A percentile compares a stretch with the other conserved stretches of the same genome.
Conservation (phyloP, 2,113 vertebrate species). For the Andinoacara biseriatus region DNA sequence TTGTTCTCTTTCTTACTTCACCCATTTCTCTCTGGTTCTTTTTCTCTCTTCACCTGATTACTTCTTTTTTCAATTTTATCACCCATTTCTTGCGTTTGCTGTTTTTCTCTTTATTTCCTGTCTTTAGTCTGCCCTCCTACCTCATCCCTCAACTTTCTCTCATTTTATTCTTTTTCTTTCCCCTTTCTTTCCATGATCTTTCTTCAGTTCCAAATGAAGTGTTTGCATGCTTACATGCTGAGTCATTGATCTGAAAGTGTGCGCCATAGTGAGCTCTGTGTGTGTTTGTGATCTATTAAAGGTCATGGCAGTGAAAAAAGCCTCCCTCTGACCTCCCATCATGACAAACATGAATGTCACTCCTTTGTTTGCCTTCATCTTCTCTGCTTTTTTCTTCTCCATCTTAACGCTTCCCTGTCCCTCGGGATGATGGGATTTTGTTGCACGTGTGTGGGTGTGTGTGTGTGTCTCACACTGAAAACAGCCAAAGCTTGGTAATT, state of each 20-base stretch:
- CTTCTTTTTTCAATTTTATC: not conserved
- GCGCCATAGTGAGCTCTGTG: not conserved
- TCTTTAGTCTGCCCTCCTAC: not conserved
- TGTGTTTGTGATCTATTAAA: conserved; percentile 35
- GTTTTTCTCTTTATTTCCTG: not conserved
- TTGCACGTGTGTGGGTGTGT: not conserved
- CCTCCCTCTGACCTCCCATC: conserved; percentile 35
- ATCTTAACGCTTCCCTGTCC: not conserved
- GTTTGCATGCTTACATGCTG: not conserved
- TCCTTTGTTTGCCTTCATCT: conserved; percentile 15
- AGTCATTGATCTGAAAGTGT: not conserved
- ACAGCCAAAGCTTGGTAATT: not conserved
- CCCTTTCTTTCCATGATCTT: not conserved
- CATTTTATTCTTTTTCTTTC: not conserved
- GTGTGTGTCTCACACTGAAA: not conserved
- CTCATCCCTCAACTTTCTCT: fast-evolving
- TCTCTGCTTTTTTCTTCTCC: not conserved
- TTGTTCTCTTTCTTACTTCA: not conserved
- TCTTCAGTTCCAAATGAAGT: not conserved
- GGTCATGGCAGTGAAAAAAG: conserved; percentile 28
- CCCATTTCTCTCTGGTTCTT: not conserved
- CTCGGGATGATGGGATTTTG: not conserved
- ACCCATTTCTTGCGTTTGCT: fast-evolving
- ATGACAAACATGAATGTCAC: conserved; percentile 27
- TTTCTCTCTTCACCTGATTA: not conserved